phyloP scores from a whole-genome alignment of 1,140 invertebrate genomes.

The Camponotus pennsylvanicus region DNA sequence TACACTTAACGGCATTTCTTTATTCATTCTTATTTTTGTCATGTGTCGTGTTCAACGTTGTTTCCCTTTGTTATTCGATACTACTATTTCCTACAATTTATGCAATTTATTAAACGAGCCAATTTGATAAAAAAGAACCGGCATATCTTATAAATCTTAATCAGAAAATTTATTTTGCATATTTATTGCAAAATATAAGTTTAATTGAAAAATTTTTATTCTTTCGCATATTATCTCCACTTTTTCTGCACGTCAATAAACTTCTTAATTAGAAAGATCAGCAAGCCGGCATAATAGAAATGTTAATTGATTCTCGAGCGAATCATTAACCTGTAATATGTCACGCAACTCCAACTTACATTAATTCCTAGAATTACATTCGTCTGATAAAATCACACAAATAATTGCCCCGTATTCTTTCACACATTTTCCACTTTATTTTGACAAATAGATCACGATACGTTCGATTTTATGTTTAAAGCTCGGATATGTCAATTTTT shows the following conservation, averaged over 20 bases:
- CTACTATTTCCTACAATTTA: constrained; percentile 21
- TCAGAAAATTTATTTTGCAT: neutral
- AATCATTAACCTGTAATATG: constrained; percentile 23
- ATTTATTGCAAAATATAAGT: neutral
- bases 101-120: neutral
- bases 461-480: neutral
- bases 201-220: constrained; percentile 4
- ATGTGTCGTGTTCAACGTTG: neutral
- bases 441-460: neutral
- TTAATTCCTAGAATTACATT: neutral
- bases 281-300: constrained; percentile 12
- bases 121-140: neutral
- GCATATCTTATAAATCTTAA: neutral
- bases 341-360: neutral
- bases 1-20: constrained; percentile 38
- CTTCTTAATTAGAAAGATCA: neutral
- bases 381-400: neutral
- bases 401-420: neutral
- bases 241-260: neutral
- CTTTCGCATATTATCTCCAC: neutral
- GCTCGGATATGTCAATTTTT: neutral
- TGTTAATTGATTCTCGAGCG: neutral
- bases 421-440: neutral
- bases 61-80: neutral
- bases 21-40: constrained; percentile 46